Conservation (phyloP, 2,113 vertebrate genomes). For the Myotis davidii region DNA sequence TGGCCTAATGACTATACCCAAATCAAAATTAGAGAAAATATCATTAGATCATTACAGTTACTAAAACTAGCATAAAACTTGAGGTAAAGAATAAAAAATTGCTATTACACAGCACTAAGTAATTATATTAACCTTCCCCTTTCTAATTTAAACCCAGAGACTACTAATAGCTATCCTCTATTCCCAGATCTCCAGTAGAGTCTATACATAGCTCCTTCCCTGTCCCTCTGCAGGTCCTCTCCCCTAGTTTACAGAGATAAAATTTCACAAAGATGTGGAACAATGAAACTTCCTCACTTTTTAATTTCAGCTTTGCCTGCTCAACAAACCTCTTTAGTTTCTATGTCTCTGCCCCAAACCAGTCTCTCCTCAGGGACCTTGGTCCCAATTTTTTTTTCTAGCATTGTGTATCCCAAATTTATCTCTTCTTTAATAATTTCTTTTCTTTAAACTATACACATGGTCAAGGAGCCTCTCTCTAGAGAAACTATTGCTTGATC, state of each 20-base stretch:
- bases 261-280: not conserved
- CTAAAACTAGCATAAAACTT: not conserved
- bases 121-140: not conserved
- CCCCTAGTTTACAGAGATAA: not conserved
- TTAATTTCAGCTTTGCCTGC: not conserved
- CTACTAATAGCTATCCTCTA: not conserved
- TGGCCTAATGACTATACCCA: not conserved
- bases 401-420: not conserved
- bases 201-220: accelerated
- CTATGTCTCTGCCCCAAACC: not conserved
- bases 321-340: not conserved
- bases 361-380: not conserved
- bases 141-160: not conserved
- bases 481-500: not conserved
- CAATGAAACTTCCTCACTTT: not conserved
- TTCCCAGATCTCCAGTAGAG: no score
- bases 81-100: not conserved
- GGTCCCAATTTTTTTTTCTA: not conserved
- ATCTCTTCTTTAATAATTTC: not conserved
- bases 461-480: no score
- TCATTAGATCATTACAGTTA: not conserved
- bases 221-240: not conserved
- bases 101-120: not conserved
- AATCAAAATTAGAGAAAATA: not conserved
- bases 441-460: not conserved